These are phyloP conservation scores for Mugil cephalus DNA, from an alignment of 2,113 vertebrate species.

Conservation along the genomic window DNA sequence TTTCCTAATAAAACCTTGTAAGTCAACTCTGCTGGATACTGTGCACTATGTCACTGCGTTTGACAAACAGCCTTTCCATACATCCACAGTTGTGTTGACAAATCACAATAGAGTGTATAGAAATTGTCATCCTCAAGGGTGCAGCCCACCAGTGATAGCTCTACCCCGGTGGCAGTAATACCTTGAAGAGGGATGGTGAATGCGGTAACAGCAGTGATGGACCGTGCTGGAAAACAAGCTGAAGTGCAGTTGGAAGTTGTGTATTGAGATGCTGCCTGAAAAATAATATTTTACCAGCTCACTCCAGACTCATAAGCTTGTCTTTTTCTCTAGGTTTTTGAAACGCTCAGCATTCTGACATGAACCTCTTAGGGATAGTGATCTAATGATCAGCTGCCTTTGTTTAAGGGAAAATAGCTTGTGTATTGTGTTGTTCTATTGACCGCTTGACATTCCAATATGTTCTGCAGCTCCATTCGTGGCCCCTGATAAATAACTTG, in stretches of 20 bases:
- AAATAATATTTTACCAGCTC: slow-evolving; percentile 34
- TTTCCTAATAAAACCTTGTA: slow-evolving; percentile 28
- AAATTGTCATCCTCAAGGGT: slow-evolving; percentile 51
- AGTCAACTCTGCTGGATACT: slow-evolving; percentile 24
- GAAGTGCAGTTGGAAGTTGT: slow-evolving; percentile 31
- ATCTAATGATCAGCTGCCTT: slow-evolving; percentile 48
- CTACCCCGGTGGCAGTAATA: slow-evolving; percentile 59
- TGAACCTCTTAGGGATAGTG: slow-evolving; percentile 40
- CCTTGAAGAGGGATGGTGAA: slow-evolving; percentile 64
- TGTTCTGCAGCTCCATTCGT: slow-evolving; percentile 49
- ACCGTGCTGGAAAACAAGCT: slow-evolving; percentile 58
- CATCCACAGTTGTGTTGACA: slow-evolving; percentile 52
- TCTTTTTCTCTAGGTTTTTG: slow-evolving; percentile 16
- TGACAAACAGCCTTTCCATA: slow-evolving; percentile 51
- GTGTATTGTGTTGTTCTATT: slow-evolving; percentile 61
- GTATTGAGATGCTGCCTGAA: slow-evolving; percentile 23
- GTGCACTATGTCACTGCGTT: slow-evolving; percentile 22
- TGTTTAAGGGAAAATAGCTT: slow-evolving; percentile 46
- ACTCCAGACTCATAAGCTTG: background rate
- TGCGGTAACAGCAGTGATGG: slow-evolving; percentile 62
- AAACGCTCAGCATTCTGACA: slow-evolving; percentile 50
- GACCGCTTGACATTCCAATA: slow-evolving; percentile 61
- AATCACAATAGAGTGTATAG: slow-evolving; percentile 43
- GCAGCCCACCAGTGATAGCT: slow-evolving; percentile 51
- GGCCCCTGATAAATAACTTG: slow-evolving; percentile 61